Conservation (phyloP, 2,113 vertebrate genomes). For the Diphyllodes magnificus region DNA sequence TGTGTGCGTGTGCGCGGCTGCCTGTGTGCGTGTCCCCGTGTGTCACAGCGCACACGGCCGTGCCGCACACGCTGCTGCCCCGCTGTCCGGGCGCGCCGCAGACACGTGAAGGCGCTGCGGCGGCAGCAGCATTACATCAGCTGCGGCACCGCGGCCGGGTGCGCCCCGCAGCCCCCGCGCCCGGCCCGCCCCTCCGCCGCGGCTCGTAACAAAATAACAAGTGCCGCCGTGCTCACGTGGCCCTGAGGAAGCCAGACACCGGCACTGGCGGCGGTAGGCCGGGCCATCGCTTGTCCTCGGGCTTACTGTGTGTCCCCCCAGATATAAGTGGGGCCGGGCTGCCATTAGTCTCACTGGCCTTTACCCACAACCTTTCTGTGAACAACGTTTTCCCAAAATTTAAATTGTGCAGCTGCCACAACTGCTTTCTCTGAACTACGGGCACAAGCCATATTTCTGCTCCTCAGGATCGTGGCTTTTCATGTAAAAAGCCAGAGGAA, state of each 20-base stretch:
- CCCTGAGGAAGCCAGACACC: not conserved
- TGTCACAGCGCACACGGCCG: not conserved
- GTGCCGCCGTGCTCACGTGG: not conserved
- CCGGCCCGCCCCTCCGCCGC: not conserved
- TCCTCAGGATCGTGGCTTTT: not conserved
- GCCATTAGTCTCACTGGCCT: not conserved
- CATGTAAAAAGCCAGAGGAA: not conserved
- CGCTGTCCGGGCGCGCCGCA: not conserved
- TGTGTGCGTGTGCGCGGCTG: not conserved
- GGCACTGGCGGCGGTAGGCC: not conserved
- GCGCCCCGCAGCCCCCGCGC: not conserved
- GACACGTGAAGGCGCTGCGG: constrained; percentile 7
- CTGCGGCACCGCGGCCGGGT: not conserved
- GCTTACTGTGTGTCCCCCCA: too few species aligned
- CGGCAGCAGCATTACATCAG: constrained; percentile 42
- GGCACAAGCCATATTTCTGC: not conserved
- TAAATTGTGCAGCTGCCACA: not conserved
- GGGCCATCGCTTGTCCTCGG: rapidly evolving
- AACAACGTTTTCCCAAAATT: too few species aligned
- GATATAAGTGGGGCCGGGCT: rapidly evolving
- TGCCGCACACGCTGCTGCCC: not conserved
- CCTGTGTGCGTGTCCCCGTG: not conserved
- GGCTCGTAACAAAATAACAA: not conserved
- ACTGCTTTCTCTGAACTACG: not conserved
- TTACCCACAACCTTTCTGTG: not conserved